A percentile compares a stretch with the other conserved stretches of the same genome.
These are phyloP conservation scores for Sarcophaga carnaria DNA, from an alignment of 2,888 invertebrate species.

Conservation along the genomic window DNA sequence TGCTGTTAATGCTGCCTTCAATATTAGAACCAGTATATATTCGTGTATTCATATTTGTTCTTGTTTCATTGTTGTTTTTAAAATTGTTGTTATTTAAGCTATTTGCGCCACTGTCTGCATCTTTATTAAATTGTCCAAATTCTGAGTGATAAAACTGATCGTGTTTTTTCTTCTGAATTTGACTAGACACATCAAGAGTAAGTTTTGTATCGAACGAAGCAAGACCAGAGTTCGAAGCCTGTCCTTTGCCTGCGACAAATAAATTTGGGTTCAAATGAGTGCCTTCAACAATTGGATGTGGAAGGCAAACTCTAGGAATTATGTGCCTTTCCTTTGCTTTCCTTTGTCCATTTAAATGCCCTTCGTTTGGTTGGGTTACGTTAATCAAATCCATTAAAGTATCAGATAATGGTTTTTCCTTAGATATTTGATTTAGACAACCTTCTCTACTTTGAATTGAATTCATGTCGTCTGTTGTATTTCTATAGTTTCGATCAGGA, in stretches of 20 bases:
- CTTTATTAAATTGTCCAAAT: conserved; percentile 10
- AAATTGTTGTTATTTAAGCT: conserved; percentile 57
- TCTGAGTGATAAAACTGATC: conserved; percentile 20
- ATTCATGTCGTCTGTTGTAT: conserved; percentile 24
- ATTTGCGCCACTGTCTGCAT: conserved; percentile 17
- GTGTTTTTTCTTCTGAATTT: neutral
- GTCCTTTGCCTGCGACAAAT: neutral
- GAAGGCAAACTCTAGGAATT: conserved; percentile 35
- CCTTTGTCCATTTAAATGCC: conserved; percentile 1
- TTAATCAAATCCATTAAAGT: conserved; percentile 63
- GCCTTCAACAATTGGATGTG: conserved; percentile 41
- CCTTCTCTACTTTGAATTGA: conserved; percentile 16
- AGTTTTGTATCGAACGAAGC: conserved; percentile 53
- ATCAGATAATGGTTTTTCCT: conserved; percentile 63
- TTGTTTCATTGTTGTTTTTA: conserved; percentile 54
- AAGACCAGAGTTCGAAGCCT: conserved; percentile 29
- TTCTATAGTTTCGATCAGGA: neutral
- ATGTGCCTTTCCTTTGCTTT: neutral
- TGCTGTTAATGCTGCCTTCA: conserved; percentile 14
- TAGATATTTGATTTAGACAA: neutral
- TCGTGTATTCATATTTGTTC: conserved; percentile 49
- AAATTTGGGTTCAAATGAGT: neutral
- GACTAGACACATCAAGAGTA: conserved; percentile 11
- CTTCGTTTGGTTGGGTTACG: conserved; percentile 31
- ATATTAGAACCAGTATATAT: conserved; percentile 24